Percentiles rank a stretch among this genome's conserved stretches.
These are phyloP conservation scores for Battus philenor DNA, from an alignment of 1,140 invertebrate genomes.

Conservation along the genomic window DNA sequence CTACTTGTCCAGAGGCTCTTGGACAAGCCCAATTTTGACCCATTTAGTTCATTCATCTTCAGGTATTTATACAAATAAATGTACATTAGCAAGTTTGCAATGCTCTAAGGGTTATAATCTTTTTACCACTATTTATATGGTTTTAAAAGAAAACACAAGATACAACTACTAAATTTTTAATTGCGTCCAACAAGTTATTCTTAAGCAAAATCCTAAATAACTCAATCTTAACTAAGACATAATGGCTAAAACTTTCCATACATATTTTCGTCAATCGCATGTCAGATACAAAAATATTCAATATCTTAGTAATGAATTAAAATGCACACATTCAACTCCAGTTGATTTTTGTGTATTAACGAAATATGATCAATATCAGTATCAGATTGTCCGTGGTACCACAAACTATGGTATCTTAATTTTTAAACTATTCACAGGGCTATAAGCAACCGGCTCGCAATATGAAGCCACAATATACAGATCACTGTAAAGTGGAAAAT, in stretches of 20 bases:
- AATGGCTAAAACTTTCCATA: constrained; percentile 62
- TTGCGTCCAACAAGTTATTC: constrained; percentile 70
- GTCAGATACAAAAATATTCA: constrained; percentile 70
- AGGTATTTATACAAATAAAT: too few species aligned
- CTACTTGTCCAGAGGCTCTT: too few species aligned
- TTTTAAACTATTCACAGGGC: constrained; percentile 60
- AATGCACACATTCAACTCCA: constrained; percentile 58
- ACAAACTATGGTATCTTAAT: constrained; percentile 46
- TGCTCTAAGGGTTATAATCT: too few species aligned
- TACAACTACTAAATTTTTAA: constrained; percentile 67
- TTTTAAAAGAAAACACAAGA: constrained; percentile 28
- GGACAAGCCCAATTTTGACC: too few species aligned
- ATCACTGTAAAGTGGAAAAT: constrained; percentile 40
- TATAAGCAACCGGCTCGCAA: constrained; percentile 44
- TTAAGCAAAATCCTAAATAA: constrained; percentile 62
- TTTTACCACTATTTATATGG: too few species aligned
- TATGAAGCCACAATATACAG: constrained; percentile 52
- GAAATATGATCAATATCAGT: constrained; percentile 36
- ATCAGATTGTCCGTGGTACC: constrained; percentile 45
- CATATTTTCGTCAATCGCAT: constrained; percentile 49
- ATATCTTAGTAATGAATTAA: constrained; percentile 62
- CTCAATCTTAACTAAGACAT: constrained; percentile 64
- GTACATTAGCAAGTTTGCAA: too few species aligned
- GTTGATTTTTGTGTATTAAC: constrained; percentile 46
- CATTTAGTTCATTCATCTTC: too few species aligned